Evolutionary conservation across 1,140 invertebrate genomes (phyloP), one percentile per base, ranked within the genome.

Genomic region (Heliothis subflexa): DNA sequence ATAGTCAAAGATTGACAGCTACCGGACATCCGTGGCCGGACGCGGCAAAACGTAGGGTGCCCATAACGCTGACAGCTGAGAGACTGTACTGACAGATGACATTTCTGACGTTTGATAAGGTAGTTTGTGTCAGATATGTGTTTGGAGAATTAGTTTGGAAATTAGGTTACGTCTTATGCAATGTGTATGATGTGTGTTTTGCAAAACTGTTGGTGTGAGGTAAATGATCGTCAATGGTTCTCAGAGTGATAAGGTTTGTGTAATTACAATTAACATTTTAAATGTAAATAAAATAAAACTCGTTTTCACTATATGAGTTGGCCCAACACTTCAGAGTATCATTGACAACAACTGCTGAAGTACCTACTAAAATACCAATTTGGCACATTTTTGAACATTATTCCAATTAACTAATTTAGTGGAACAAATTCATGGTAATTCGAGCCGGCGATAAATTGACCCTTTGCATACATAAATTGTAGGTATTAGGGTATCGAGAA

Each of bases 1-100:
- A 78, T 78, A 75, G 61, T 68, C 49, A 33, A 79, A 82, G 81
- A 82, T 78, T 78, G 81, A 82, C 81, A 78, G 62, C 25, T 21
- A 77, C 81, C 81, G 81, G 81, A 79, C 73, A 25, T 79, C 73
- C 81, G 75, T 47, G 68, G 52, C 57, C 54, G 61, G 74, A 78
- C 64, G 66, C 18, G 28, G 28, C 25, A 47, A 14, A 66, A 59
- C 52, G 76, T 71, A 78, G 66, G 52, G 66, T 78, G 76, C 18
- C 55, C 40, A n/a, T 71, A 25, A 62, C 16, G 13, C 16, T 14
- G 45, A 18, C 66, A 14, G 25, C 45, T 68, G 74, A 50, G 59
- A 75, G 59, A 62, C 74, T 54, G 61, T 33, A 18, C 49, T 45
- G 74, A 50, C 50, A 68, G 33, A 5, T 40, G 33, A 21, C 50